These are phyloP conservation scores for Dendrolimus pini DNA, from an alignment of 2,888 invertebrate genomes.

Conservation along the genomic window DNA sequence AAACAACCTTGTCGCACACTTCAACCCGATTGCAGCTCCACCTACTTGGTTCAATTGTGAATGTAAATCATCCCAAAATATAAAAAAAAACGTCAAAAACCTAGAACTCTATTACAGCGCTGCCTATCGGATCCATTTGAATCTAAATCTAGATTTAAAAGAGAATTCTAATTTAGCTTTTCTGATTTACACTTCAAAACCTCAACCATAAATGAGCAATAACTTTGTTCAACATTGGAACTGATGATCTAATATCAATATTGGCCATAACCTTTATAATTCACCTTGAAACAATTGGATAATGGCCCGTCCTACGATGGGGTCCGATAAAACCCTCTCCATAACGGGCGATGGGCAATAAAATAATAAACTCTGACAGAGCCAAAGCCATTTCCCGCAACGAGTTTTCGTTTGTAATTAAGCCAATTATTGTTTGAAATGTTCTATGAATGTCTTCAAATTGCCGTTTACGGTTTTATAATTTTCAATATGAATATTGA, in stretches of 20 bases:
- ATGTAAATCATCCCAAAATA: no score
- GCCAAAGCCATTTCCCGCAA: conserved; percentile 15
- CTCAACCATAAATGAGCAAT: neutral
- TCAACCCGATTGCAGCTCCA: no score
- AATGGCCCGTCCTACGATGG: conserved; percentile 18
- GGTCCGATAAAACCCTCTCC: conserved; percentile 8
- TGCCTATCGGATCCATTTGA: no score
- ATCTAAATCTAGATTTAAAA: no score
- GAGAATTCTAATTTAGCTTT: no score
- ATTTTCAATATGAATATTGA: no score
- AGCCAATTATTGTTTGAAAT: neutral
- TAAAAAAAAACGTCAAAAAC: no score
- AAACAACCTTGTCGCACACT: no score
- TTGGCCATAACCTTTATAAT: conserved; percentile 21
- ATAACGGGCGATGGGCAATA: conserved; percentile 3
- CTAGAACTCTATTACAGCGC: no score
- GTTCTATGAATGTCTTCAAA: neutral
- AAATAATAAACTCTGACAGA: conserved; percentile 10
- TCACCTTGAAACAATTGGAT: conserved; percentile 30
- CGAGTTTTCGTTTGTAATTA: conserved; percentile 53
- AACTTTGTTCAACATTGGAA: conserved; percentile 3
- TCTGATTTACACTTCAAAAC: neutral
- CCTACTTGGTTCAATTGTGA: no score
- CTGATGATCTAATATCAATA: conserved; percentile 2
- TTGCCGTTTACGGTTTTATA: neutral